Evolutionary conservation across 2,797 vertebrate genomes (phyloP).

Genomic region (Pseudochirops cupreus): DNA sequence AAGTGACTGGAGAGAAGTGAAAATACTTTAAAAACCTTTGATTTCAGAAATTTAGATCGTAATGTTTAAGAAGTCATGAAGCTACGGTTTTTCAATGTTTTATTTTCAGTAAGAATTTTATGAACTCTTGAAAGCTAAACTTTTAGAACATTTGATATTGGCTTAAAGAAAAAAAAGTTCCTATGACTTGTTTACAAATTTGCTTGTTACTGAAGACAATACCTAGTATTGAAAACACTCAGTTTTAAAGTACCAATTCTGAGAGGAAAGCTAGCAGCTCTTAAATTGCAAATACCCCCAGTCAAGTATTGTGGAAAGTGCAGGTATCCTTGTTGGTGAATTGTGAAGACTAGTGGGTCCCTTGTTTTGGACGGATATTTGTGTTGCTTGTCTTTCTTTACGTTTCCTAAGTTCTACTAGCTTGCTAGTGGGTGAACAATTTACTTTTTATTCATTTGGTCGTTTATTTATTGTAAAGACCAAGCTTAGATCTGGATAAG

Average conservation of each 20-base stretch:
- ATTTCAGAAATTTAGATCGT: constrained; percentile 20
- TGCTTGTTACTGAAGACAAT: background rate
- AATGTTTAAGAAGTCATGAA: constrained; percentile 46
- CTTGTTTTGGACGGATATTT: background rate
- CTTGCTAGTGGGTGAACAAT: constrained; percentile 41
- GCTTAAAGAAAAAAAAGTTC: background rate
- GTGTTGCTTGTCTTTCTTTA: constrained; percentile 8
- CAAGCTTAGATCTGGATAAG: background rate
- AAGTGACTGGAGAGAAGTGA: background rate
- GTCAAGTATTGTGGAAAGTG: constrained; percentile 30
- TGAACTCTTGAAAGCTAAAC: background rate
- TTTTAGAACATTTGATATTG: constrained; percentile 22
- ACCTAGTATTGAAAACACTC: background rate
- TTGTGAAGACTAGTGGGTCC: background rate
- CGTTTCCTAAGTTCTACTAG: constrained; percentile 24
- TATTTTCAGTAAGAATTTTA: constrained; percentile 11
- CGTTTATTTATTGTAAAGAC: background rate
- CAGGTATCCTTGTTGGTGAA: constrained; percentile 6
- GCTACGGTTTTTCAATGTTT: constrained; percentile 27
- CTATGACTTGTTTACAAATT: constrained; percentile 29
- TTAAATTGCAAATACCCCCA: constrained; percentile 29
- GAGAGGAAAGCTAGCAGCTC: background rate
- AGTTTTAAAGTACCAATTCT: constrained; percentile 9
- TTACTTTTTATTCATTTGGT: constrained; percentile 21
- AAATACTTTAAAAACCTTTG: constrained; percentile 23